phyloP scores from a whole-genome alignment of 2,113 vertebrate species.

The Dinomys branickii region DNA sequence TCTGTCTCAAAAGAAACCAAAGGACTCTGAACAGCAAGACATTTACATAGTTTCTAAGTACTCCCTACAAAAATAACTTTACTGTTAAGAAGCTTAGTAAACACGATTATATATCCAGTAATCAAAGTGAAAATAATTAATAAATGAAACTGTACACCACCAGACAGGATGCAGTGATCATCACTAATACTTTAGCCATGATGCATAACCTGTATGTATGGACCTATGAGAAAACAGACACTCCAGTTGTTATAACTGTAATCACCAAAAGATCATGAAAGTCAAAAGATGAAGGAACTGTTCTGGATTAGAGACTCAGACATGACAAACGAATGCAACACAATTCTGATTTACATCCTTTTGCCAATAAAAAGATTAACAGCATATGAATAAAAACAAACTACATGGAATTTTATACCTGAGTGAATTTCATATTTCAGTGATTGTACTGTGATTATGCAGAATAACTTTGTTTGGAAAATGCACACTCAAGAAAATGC shows the following conservation, averaged over 20 bases:
- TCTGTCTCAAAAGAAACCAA: not conserved
- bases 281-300: constrained; percentile 13
- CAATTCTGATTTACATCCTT: constrained; percentile 6
- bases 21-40: not conserved
- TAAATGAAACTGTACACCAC: not conserved
- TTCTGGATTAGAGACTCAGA: not conserved
- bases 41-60: constrained; percentile 49
- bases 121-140: constrained; percentile 42
- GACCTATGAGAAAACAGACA: not conserved
- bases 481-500: constrained; percentile 33
- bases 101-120: not conserved
- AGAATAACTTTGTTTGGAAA: constrained; percentile 54
- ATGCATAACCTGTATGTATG: not conserved
- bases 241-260: not conserved
- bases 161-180: not conserved
- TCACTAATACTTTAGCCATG: not conserved
- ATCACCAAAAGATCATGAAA: constrained; percentile 46
- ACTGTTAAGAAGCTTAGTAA: not conserved
- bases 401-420: not conserved
- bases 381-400: constrained; percentile 25
- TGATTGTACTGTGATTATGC: not conserved
- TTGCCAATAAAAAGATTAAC: not conserved
- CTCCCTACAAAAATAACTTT: constrained; percentile 23
- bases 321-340: not conserved
- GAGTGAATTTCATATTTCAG: constrained; percentile 49